phyloP scores from a whole-genome alignment of 2,888 invertebrate species.

The Petrolisthes manimaculis region DNA sequence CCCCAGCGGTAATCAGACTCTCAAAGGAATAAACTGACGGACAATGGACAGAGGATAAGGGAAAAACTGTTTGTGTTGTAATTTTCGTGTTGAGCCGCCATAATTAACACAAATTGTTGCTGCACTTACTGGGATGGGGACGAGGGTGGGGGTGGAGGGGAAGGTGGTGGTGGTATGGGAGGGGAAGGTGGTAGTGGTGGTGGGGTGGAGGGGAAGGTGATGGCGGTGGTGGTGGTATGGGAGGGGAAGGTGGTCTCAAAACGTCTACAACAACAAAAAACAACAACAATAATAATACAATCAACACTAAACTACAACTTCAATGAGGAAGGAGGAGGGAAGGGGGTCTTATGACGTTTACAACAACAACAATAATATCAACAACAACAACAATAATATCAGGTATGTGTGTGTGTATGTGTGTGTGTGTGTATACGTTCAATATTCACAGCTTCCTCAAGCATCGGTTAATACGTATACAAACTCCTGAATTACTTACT shows the following conservation, averaged over 20 bases:
- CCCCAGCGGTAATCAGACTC: neutral
- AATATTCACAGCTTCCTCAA: too few relatives aligned
- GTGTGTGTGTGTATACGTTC: too few relatives aligned
- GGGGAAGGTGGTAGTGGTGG: neutral
- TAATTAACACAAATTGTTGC: constrained; percentile 4
- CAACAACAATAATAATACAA: too few relatives aligned
- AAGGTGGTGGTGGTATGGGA: neutral
- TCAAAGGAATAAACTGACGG: constrained; percentile 15
- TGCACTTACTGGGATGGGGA: neutral
- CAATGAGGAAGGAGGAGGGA: neutral
- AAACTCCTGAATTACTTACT: too few relatives aligned
- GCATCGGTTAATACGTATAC: too few relatives aligned
- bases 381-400: too few relatives aligned
- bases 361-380: neutral
- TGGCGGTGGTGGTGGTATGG: too few relatives aligned
- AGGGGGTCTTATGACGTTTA: neutral
- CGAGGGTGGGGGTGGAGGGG: neutral
- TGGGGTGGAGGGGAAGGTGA: neutral
- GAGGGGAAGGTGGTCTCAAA: too few relatives aligned
- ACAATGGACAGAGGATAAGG: constrained; percentile 11
- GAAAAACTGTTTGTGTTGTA: constrained; percentile 15
- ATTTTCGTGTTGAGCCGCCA: constrained; percentile 12
- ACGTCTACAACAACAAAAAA: too few relatives aligned
- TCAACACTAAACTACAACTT: too few relatives aligned
- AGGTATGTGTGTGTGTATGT: too few relatives aligned